A percentile compares a stretch with the other conserved stretches of the same genome.
phyloP scores from a whole-genome alignment of 2,888 invertebrate species.

The Epinotia ramella region DNA sequence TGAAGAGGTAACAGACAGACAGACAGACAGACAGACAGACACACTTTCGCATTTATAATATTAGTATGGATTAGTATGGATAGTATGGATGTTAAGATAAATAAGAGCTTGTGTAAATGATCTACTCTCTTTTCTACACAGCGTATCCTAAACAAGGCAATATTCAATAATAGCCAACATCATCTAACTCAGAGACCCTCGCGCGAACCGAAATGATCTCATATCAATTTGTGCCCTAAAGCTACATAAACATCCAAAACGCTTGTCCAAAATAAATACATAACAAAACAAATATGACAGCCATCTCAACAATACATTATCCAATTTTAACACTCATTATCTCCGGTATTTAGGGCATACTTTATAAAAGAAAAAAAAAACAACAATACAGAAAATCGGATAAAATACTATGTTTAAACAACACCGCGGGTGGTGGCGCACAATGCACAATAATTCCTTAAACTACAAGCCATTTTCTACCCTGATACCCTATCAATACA shows the following conservation, averaged over 20 bases:
- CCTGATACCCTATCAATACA: conserved; percentile 45
- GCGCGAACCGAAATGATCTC: conserved; percentile 11
- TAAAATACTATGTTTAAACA: conserved; percentile 62
- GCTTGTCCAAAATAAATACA: conserved; percentile 37
- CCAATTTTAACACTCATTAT: conserved; percentile 72
- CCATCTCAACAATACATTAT: conserved; percentile 57
- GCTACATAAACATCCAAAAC: conserved; percentile 26
- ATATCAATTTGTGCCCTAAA: conserved; percentile 19
- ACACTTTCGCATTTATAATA: too few species aligned
- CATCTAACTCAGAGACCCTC: background rate
- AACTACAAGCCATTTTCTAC: conserved; percentile 49
- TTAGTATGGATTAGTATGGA: too few species aligned
- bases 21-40: too few species aligned
- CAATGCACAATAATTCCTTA: conserved; percentile 47
- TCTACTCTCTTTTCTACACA: too few species aligned
- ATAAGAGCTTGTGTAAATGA: too few species aligned
- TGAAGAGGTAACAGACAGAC: too few species aligned
- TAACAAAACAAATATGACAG: conserved; percentile 53
- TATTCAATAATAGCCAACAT: background rate
- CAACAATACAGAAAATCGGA: conserved; percentile 54
- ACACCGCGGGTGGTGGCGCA: conserved; percentile 65
- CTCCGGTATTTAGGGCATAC: conserved; percentile 63
- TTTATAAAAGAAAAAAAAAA: conserved; percentile 57
- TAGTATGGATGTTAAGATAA: too few species aligned
- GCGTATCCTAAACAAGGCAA: background rate